Evolutionary conservation across 2,797 vertebrate genomes (phyloP).

Genomic region (Danio tinwini): DNA sequence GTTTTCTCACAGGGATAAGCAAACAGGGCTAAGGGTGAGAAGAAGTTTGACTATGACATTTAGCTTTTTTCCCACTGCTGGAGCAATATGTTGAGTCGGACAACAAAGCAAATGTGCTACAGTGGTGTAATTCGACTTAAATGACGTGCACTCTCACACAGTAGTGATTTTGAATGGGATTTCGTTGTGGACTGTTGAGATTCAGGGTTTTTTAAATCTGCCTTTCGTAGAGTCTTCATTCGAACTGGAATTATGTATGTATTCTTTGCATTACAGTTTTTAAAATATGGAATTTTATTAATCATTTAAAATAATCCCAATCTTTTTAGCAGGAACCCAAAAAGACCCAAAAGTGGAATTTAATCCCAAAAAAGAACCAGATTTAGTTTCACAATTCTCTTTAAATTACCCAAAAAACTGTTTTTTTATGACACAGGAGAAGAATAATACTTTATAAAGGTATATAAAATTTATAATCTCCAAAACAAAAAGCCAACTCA

Average conservation of each 20-base stretch:
- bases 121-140: constrained; percentile 60
- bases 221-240: constrained; percentile 22
- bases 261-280: constrained; percentile 18
- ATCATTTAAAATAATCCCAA: neutral
- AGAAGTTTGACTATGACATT: constrained; percentile 62
- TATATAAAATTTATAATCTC: neutral
- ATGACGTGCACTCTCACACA: constrained; percentile 63
- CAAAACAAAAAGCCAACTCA: neutral
- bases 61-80: constrained; percentile 60
- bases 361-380: neutral
- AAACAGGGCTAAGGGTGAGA: constrained; percentile 55
- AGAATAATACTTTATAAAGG: neutral
- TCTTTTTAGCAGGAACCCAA: neutral
- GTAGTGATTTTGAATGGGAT: constrained; percentile 54
- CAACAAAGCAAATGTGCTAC: constrained; percentile 55
- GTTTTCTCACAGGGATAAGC: constrained; percentile 81
- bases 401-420: neutral
- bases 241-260: constrained; percentile 19
- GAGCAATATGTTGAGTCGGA: constrained; percentile 55
- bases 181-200: constrained; percentile 30
- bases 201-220: constrained; percentile 23
- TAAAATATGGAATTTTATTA: neutral
- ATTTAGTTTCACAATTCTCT: neutral
- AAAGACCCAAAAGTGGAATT: neutral
- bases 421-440: neutral